Evolutionary conservation across 2,113 vertebrate species (phyloP), one percentile per base, ranked within the genome.

Genomic region (Baryphthengus martii): DNA sequence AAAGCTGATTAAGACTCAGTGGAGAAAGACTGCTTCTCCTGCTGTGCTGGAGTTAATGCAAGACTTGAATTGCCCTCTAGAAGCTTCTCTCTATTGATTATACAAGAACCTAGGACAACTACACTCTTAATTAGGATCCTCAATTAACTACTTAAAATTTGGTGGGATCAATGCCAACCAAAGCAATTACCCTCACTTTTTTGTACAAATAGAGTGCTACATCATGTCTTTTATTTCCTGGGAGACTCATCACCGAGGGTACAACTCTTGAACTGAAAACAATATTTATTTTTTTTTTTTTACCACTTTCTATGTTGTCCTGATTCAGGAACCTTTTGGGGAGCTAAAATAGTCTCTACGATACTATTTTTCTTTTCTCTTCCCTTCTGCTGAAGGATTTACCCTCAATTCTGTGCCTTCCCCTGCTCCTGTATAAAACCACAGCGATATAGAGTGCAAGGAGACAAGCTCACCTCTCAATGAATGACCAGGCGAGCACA

Each of bases 101-200:
- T n/a, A 49, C 5, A 55, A 68, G 78, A 95, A 76, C 66, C 31
- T 47, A 56, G 81, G 70, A 91, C 58, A 91, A 42, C 58, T 62
- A 29, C 37, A 11, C 44, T 90, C 40, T 74, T 83, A 93, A 94
- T 91, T 90, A 85, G 45, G 62, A 76, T 90, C 71, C 53, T 86
- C 79, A 90, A 21, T 83, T 85, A 94, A 82, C n/a, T 58, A 56
- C 78, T 95, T 91, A 61, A 76, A 90, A 85, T 92, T 90, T 85
- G 67, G 71, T 85, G 71, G 58, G 71, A 90, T 80, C 17, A 12
- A 39, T 76, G 85, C 58, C 85, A 95, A 74, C 31, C 20, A 80
- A 55, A 83, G 45, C 50, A 88, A 88, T 85, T 80, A 23, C 20
- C 39, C 29, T 71, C 33, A 47, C 11, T 39, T 88, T 80, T 79